Evolutionary conservation across 2,797 vertebrate genomes (phyloP), one percentile per base, ranked within the genome.

Genomic region (Microctenopoma lineatum): DNA sequence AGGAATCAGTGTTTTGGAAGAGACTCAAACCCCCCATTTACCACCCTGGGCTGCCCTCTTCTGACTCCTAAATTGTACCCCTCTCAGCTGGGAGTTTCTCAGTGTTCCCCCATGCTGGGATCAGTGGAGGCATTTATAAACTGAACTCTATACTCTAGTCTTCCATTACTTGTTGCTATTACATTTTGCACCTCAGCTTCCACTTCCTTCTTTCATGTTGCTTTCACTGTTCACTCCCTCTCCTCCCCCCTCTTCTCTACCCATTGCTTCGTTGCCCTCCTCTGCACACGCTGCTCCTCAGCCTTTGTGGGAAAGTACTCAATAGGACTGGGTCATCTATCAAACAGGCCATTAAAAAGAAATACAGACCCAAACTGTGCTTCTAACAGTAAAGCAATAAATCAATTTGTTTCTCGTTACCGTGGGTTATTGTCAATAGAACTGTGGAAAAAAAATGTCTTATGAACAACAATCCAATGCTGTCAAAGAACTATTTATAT

Each of bases 321-420:
- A 69, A 57, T 7, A 57, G 29, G 14, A 64, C 38, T 48, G 38
- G 26, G 38, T 53, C 57, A 70, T 85, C 34, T 36, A 73, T 86
- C 77, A 90, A 73, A 62, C 64, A 58, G 59, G 41, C 48, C 56
- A 65, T 83, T 76, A 81, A 85, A 83, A 75, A 66, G 59, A 82
- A 53, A 75, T 41, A 48, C 27, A 53, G 27, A 58, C 52, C 63
- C 45, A 72, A 41, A 60, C 56, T 63, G 44, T 29, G 38, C 44
- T 29, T 71, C 69, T 44, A 63, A 61, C 62, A 71, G 62, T 32
- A 54, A 64, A 68, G 64, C 59, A 66, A 54, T 83, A 27, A 70
- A 69, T 80, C 62, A 73, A 32, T 74, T 66, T 52, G 7, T 25
- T 73, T 53, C 48, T 70, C 5, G 21, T 75, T 72, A 62, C 42